Evolutionary conservation across 92 coral and sea anemone genomes (phyloP).

Genomic region (Virgularia gustaviana): DNA sequence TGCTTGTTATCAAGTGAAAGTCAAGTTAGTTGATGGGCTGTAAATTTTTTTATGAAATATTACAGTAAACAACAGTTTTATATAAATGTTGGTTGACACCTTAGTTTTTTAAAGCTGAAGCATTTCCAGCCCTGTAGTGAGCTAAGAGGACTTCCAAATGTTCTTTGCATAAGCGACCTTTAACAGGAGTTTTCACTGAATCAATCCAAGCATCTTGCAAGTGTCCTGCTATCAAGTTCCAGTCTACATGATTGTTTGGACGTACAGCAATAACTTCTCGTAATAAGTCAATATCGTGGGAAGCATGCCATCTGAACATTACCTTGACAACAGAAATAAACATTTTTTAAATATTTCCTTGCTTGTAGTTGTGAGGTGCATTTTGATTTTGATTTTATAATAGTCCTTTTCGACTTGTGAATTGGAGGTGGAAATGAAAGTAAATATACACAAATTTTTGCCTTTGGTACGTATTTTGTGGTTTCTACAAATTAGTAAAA

Average conservation of each 20-base stretch:
- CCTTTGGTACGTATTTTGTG: no score
- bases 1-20: no score
- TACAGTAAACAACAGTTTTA: not conserved
- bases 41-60: no score
- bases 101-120: constrained; percentile 26
- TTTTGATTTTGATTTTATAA: no score
- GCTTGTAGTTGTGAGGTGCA: no score
- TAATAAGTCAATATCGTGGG: constrained; percentile 33
- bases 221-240: not conserved
- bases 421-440: no score
- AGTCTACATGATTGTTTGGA: not conserved
- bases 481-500: no score
- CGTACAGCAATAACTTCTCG: constrained; percentile 13
- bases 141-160: constrained; percentile 35
- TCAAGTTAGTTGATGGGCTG: no score
- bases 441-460: no score
- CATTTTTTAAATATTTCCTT: no score
- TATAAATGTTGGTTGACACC: not conserved
- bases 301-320: constrained; percentile 43
- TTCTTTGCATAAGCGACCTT: constrained; percentile 44
- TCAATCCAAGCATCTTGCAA: constrained; percentile 33
- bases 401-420: no score
- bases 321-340: constrained; percentile 5
- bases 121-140: constrained; percentile 46
- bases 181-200: constrained; percentile 9